Evolutionary conservation across 2,113 vertebrate genomes (phyloP).

Genomic region (Mugil cephalus): DNA sequence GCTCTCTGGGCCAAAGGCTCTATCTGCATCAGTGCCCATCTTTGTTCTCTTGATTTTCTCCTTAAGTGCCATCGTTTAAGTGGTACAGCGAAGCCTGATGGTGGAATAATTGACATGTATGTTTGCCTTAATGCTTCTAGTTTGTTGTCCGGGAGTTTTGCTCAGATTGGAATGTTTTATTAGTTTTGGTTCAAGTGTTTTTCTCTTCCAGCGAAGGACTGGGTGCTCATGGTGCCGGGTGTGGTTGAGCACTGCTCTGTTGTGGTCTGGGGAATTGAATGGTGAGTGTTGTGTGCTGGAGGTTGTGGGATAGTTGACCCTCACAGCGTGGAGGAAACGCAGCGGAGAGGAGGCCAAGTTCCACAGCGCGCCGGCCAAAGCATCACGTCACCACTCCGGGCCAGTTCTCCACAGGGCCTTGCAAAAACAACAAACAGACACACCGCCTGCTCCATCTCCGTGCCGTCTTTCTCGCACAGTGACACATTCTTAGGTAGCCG

Average conservation of each 20-base stretch:
- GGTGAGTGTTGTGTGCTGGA: slow-evolving; percentile 76
- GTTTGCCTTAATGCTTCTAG: slow-evolving; percentile 52
- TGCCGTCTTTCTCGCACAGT: slow-evolving; percentile 46
- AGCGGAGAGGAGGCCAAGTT: slow-evolving; percentile 78
- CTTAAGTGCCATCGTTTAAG: slow-evolving; percentile 72
- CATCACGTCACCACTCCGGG: slow-evolving; percentile 75
- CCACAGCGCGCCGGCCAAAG: slow-evolving; percentile 75
- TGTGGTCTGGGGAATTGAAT: slow-evolving; percentile 77
- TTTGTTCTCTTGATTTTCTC: slow-evolving; percentile 69
- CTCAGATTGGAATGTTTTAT: slow-evolving; percentile 64
- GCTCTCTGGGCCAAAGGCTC: slow-evolving; percentile 67
- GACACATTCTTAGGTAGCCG: slow-evolving; percentile 38
- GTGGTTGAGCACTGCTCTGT: slow-evolving; percentile 77
- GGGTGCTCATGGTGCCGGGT: slow-evolving; percentile 71
- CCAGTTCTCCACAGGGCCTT: slow-evolving; percentile 64
- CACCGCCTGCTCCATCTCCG: slow-evolving; percentile 35
- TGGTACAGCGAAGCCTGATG: slow-evolving; percentile 51
- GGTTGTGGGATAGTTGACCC: slow-evolving; percentile 80
- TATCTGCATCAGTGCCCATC: slow-evolving; percentile 71
- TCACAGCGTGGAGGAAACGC: slow-evolving; percentile 77
- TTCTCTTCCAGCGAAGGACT: slow-evolving; percentile 55
- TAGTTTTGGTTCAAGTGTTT: slow-evolving; percentile 64
- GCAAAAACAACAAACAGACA: slow-evolving; percentile 38
- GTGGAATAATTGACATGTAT: slow-evolving; percentile 55
- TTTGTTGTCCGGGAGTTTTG: slow-evolving; percentile 56